These are phyloP conservation scores for Strongylocentrotus purpuratus DNA, from an alignment of 35 echinoderm and acorn worm species.

Conservation along the genomic window DNA sequence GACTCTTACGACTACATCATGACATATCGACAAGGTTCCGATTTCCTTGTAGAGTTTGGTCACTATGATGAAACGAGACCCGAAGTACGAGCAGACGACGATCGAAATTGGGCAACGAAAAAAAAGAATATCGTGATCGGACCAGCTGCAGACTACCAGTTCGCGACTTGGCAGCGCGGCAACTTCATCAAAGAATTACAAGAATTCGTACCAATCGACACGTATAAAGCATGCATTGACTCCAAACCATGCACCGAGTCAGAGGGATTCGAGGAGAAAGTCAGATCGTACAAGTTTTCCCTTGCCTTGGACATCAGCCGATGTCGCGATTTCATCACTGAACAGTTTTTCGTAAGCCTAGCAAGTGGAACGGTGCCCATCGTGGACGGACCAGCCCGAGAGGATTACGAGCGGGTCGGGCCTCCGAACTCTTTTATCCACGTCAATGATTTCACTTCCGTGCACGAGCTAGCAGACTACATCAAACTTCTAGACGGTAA, in stretches of 20 bases:
- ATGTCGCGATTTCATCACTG: slow-evolving; percentile 72
- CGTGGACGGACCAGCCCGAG: slow-evolving; percentile 57
- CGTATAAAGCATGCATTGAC: slow-evolving; percentile 56
- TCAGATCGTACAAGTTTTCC: slow-evolving; percentile 73
- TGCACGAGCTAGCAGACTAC: slow-evolving; percentile 56
- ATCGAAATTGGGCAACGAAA: slow-evolving; percentile 12
- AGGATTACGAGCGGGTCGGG: slow-evolving; percentile 52
- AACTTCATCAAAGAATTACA: slow-evolving; percentile 58
- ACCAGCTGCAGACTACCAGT: slow-evolving; percentile 61
- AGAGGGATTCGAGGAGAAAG: slow-evolving; percentile 11
- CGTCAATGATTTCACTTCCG: slow-evolving; percentile 59
- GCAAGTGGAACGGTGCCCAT: slow-evolving; percentile 59
- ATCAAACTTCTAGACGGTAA: slow-evolving; percentile 60
- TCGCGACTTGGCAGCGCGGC: slow-evolving; percentile 54
- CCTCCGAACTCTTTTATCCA: slow-evolving; percentile 80
- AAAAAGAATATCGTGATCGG: slow-evolving; percentile 54
- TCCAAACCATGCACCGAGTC: slow-evolving; percentile 42
- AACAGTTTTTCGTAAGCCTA: slow-evolving; percentile 62
- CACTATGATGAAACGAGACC: slow-evolving; percentile 29
- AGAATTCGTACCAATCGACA: slow-evolving; percentile 56
- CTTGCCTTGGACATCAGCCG: slow-evolving; percentile 69
- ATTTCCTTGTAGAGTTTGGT: slow-evolving; percentile 66
- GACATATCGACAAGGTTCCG: slow-evolving; percentile 59
- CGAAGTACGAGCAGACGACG: not conserved
- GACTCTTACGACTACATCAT: slow-evolving; percentile 50